A percentile compares a stretch with the other conserved stretches of the same genome.
These are phyloP conservation scores for Pteria penguin DNA, from an alignment of 2,888 invertebrate species.

Conservation along the genomic window DNA sequence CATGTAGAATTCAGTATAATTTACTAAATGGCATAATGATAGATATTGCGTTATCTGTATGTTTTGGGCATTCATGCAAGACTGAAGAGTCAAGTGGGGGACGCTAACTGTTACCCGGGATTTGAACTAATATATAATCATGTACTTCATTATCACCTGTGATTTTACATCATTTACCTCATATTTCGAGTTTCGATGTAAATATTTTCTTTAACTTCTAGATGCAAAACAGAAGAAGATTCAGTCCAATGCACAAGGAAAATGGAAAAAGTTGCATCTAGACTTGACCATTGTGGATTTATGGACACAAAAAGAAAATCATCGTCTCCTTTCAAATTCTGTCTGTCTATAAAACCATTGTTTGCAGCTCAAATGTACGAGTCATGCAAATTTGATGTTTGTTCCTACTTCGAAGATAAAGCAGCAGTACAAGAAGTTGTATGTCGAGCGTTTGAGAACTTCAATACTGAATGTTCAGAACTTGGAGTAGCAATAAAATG, in stretches of 20 bases:
- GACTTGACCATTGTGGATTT: constrained; percentile 21
- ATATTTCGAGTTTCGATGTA: too few species aligned
- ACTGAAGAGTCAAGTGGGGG: too few species aligned
- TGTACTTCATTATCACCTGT: too few species aligned
- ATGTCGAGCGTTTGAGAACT: constrained; percentile 15
- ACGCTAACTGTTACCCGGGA: too few species aligned
- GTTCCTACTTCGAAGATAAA: constrained; percentile 23
- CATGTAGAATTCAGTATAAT: too few species aligned
- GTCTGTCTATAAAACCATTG: constrained; percentile 5
- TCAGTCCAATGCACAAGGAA: constrained; percentile 15
- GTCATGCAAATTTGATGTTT: constrained; percentile 27
- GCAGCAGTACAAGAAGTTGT: neutral
- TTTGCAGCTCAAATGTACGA: constrained; percentile 26
- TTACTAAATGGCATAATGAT: too few species aligned
- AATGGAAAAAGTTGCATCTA: constrained; percentile 13
- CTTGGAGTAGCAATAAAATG: constrained; percentile 23
- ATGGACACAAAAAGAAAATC: constrained; percentile 5
- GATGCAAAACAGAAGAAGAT: constrained; percentile 28
- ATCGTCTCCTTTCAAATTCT: constrained; percentile 18
- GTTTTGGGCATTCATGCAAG: too few species aligned
- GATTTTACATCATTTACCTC: too few species aligned
- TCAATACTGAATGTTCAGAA: constrained; percentile 17
- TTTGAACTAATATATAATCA: too few species aligned
- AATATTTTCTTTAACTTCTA: neutral
- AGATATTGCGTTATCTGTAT: too few species aligned